phyloP scores from a whole-genome alignment of 2,797 vertebrate species.

The Notamacropus eugenii region DNA sequence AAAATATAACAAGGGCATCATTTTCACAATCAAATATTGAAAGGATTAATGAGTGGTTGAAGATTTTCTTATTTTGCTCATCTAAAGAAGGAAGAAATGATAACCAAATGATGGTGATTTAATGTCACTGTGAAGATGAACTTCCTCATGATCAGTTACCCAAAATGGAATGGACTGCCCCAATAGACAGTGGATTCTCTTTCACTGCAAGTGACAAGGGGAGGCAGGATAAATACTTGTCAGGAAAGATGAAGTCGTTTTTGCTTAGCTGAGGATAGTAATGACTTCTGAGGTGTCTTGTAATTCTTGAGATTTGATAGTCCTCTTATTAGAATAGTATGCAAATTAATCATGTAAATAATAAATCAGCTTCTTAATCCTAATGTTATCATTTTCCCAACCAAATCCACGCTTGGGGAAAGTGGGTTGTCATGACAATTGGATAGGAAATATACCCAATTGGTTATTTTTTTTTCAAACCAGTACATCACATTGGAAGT shows the following conservation, averaged over 20 bases:
- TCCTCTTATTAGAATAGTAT: background rate
- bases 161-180: background rate
- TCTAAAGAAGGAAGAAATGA: background rate
- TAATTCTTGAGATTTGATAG: background rate
- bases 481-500: background rate
- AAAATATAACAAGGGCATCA: background rate
- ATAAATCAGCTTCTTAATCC: background rate
- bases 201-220: background rate
- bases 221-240: background rate
- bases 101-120: background rate
- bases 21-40: background rate
- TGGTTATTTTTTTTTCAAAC: conserved; percentile 16
- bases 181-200: background rate
- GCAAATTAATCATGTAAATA: background rate
- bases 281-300: background rate
- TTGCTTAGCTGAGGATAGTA: background rate
- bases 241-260: background rate
- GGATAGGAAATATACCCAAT: conserved; percentile 13
- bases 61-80: background rate
- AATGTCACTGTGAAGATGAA: background rate
- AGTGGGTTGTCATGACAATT: conserved; percentile 16
- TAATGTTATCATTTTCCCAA: background rate
- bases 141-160: background rate
- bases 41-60: background rate
- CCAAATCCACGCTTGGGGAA: background rate